Evolutionary conservation across 2,888 invertebrate species (phyloP).

Genomic region (Drosophila villosipedis): DNA sequence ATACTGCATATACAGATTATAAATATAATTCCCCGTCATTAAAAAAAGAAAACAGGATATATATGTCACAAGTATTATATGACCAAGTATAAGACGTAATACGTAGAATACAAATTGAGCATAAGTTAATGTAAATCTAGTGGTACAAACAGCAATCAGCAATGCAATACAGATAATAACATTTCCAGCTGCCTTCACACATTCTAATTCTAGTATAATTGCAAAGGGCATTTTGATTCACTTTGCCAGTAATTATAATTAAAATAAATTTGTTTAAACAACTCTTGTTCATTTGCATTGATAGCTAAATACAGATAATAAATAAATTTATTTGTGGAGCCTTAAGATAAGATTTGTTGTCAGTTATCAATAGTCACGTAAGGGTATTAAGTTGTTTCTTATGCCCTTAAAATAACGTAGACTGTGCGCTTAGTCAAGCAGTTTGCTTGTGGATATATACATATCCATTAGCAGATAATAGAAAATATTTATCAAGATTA

Average conservation of each 20-base stretch:
- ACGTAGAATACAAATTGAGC: not conserved
- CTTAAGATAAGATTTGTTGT: conserved; percentile 3
- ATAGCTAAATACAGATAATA: conserved; percentile 22
- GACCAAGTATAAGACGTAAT: not conserved
- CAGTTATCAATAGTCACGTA: conserved; percentile 47
- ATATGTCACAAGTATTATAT: not conserved
- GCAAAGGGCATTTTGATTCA: not conserved
- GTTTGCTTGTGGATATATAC: not conserved
- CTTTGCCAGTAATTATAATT: not conserved
- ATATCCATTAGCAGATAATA: not conserved
- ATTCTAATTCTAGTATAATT: not conserved
- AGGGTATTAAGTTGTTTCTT: conserved; percentile 3
- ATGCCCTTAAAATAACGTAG: not conserved
- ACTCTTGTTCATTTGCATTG: conserved; percentile 8
- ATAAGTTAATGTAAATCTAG: conserved; percentile 5
- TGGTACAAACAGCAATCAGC: conserved; percentile 4
- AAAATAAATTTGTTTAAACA: not conserved
- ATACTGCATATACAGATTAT: no score
- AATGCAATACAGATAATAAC: conserved; percentile 21
- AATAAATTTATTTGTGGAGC: not conserved
- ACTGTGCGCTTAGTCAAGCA: conserved; percentile 1
- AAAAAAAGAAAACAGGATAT: not conserved
- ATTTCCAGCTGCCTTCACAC: not conserved
- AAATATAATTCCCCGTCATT: not conserved
- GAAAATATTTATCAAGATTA: not conserved